Evolutionary conservation across 2,797 vertebrate species (phyloP).

Genomic region (Sternotherus odoratus): DNA sequence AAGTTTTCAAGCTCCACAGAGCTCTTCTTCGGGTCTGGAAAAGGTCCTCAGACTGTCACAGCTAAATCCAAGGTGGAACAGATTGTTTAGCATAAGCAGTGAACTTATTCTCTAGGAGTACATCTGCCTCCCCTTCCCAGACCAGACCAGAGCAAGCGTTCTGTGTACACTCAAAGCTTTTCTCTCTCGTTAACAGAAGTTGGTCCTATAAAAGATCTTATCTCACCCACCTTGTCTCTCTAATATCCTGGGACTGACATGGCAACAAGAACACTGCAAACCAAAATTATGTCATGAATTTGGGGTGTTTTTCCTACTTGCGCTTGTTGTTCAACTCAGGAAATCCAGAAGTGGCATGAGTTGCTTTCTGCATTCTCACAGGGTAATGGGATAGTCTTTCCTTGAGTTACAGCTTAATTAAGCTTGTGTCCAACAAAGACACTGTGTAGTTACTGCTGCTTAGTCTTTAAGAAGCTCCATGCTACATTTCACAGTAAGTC

Average conservation of each 20-base stretch:
- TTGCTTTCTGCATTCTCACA: neutral
- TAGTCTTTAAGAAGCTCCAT: neutral
- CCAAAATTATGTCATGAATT: neutral
- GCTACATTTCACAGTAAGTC: neutral
- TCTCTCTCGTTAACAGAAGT: neutral
- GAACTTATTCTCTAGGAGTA: neutral
- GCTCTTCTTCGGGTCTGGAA: neutral
- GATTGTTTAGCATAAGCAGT: neutral
- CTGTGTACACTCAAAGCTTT: neutral
- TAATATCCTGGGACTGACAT: neutral
- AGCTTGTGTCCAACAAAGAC: neutral
- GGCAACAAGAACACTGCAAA: neutral
- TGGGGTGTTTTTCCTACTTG: neutral
- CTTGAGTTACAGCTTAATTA: neutral
- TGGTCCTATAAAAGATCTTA: neutral
- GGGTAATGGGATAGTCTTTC: neutral
- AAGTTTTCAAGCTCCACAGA: neutral
- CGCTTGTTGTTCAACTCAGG: neutral
- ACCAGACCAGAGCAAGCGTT: neutral
- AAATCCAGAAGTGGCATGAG: neutral
- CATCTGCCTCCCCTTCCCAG: neutral
- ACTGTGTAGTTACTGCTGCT: neutral
- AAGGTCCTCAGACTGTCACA: neutral
- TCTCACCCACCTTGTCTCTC: neutral
- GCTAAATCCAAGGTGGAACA: neutral